These are phyloP conservation scores for Pristionchus fissidentatus DNA, from an alignment of 2,888 invertebrate species.

Conservation along the genomic window DNA sequence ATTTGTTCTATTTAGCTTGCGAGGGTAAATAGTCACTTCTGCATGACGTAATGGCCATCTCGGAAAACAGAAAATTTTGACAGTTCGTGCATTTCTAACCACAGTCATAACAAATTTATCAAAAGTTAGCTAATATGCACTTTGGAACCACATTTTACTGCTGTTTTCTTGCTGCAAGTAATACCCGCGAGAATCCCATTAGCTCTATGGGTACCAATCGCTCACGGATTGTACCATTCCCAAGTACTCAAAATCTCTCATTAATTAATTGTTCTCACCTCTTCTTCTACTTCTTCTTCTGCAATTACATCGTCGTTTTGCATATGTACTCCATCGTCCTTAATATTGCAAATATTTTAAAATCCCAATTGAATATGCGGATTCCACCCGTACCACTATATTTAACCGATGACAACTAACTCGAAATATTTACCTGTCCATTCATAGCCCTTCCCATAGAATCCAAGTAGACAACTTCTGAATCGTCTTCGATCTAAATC, in stretches of 20 bases:
- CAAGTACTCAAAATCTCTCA: neutral
- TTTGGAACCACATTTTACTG: no score
- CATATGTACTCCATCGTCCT: neutral
- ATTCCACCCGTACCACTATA: neutral
- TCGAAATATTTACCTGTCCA: neutral
- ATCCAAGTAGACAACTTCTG: constrained; percentile 22
- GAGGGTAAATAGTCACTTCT: neutral
- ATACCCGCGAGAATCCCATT: neutral
- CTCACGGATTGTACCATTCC: neutral
- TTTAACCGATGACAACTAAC: neutral
- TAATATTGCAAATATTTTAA: neutral
- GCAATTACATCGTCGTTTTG: constrained; percentile 29
- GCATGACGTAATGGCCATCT: neutral
- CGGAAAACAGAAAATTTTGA: no score
- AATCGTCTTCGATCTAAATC: neutral
- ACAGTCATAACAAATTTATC: no score
- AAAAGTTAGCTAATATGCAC: no score
- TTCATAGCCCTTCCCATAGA: neutral
- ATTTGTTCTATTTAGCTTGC: neutral
- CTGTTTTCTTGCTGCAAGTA: neutral
- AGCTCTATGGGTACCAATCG: neutral
- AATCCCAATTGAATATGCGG: neutral
- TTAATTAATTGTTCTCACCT: neutral
- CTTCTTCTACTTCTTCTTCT: constrained; percentile 41
- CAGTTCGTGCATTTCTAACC: no score